Evolutionary conservation across 2,797 vertebrate genomes (phyloP).

Genomic region (Enteromius afrohamiltoni): DNA sequence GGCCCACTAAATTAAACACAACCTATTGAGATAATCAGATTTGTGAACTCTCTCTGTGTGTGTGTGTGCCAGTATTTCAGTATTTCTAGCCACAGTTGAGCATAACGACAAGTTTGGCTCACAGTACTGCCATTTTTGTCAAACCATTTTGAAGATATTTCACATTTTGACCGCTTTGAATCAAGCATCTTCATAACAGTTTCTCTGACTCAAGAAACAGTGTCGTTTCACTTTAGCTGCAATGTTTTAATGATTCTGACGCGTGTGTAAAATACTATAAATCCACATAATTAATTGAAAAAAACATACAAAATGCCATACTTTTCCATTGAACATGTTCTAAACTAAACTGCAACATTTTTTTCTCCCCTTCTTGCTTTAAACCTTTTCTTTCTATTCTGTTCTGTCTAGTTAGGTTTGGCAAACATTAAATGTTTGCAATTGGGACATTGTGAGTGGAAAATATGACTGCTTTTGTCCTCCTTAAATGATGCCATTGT

Average conservation of each 20-base stretch:
- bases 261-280: not conserved
- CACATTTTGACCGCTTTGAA: not conserved
- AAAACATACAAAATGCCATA: conserved; percentile 17
- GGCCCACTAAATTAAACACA: conserved; percentile 42
- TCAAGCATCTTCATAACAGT: not conserved
- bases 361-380: not conserved
- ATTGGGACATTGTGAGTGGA: conserved; percentile 49
- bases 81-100: not conserved
- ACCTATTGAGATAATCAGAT: conserved; percentile 14
- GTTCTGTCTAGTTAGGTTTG: conserved; percentile 26
- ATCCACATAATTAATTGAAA: conserved; percentile 11
- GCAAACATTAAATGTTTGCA: conserved; percentile 15
- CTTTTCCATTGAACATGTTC: conserved; percentile 1
- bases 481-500: conserved; percentile 42
- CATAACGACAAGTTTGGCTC: not conserved
- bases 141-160: not conserved
- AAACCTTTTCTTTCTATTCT: not conserved
- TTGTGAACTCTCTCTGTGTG: not conserved
- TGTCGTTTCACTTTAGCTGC: not conserved
- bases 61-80: not conserved
- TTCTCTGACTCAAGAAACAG: not conserved
- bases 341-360: not conserved
- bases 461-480: conserved; percentile 62
- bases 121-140: not conserved
- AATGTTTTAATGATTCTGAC: not conserved